Conservation (phyloP, 2,888 invertebrate species). For the Hanleya hanleyi region DNA sequence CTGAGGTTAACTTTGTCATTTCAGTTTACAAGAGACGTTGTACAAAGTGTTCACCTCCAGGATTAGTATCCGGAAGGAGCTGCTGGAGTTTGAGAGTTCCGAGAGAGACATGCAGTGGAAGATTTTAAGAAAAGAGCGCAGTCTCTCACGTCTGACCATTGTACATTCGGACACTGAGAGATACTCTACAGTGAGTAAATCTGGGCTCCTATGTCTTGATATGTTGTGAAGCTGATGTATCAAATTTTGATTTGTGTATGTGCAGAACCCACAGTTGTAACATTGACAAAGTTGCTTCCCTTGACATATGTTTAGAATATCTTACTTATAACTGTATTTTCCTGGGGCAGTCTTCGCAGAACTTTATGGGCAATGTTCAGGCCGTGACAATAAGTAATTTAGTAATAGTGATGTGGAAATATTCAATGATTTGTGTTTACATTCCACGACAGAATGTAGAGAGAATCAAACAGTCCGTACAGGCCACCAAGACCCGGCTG, state of each 20-base stretch:
- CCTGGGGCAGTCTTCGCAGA: too few species aligned
- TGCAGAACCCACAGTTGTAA: neutral
- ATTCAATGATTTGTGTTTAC: too few species aligned
- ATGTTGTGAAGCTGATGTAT: neutral
- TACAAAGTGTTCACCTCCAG: slow-evolving; percentile 49
- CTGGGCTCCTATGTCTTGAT: too few species aligned
- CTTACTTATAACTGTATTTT: too few species aligned
- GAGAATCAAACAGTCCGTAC: slow-evolving; percentile 23
- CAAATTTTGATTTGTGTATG: neutral
- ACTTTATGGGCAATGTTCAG: too few species aligned
- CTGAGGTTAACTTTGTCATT: neutral
- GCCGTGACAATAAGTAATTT: too few species aligned
- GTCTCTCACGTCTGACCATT: slow-evolving; percentile 15
- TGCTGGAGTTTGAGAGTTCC: slow-evolving; percentile 55
- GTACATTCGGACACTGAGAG: neutral
- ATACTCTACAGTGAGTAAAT: neutral
- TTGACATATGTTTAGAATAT: too few species aligned
- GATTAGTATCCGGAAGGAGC: slow-evolving; percentile 44
- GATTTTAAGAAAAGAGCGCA: slow-evolving; percentile 51
- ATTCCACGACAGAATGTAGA: slow-evolving; percentile 29
- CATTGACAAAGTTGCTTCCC: too few species aligned
- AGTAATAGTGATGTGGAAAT: too few species aligned
- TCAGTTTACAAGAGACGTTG: slow-evolving; percentile 41
- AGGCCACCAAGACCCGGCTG: neutral
- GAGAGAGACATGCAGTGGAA: slow-evolving; percentile 60